Base-by-base conservation (phyloP, 2,113 vertebrate genomes). In the Strix aluco region DNA sequence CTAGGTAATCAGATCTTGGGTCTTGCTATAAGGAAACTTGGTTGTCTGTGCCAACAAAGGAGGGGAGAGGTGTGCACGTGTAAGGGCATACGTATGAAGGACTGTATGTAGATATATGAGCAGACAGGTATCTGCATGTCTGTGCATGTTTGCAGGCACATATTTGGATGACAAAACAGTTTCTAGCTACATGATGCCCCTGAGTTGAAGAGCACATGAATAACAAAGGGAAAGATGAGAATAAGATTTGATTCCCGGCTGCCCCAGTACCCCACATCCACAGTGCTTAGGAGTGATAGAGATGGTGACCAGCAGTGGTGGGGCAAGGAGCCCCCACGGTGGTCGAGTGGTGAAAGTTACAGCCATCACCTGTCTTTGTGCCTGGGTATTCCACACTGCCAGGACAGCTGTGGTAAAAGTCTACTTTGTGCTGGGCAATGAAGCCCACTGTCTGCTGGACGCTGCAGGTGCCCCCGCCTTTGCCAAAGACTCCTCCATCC, bases 381-480 rank as follows among this genome's bases (percentile, higher is more conserved):
- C 81, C 55, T 2, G 63, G 51, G 58, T 96, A 95, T 44, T 97
- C 96, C 87, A 96, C 47, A 4, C 62, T 95, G 70, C 86, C 81
- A 32, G 96, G 89, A 58, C 23, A 97, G 81, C 95, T 89, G 85
- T 96, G 96, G 52, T 95, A 97, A 96, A 97, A 97, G 96, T 96
- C 97, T 81, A 97, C 96, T 96, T 97, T 96, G 93, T 96, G 97
- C 81, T 97, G 95, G 51, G 95, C 78, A 36, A 97, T 93, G 81
- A 96, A 96, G 74, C 96, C 93, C 87, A 97, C 87, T 26, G 94
- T 93, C 84, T 96, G 97, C 90, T 97, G 97, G 63, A 96, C 18
- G 2, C 87, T 96, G 93, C 96, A 96, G 84, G 89, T 81, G 7
- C 74, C 71, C 38, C 91, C 86, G 1, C 91, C 81, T 95, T 97